Evolutionary conservation across 2,113 vertebrate genomes (phyloP), one percentile per base, ranked within the genome.

Genomic region (Crocuta crocuta): DNA sequence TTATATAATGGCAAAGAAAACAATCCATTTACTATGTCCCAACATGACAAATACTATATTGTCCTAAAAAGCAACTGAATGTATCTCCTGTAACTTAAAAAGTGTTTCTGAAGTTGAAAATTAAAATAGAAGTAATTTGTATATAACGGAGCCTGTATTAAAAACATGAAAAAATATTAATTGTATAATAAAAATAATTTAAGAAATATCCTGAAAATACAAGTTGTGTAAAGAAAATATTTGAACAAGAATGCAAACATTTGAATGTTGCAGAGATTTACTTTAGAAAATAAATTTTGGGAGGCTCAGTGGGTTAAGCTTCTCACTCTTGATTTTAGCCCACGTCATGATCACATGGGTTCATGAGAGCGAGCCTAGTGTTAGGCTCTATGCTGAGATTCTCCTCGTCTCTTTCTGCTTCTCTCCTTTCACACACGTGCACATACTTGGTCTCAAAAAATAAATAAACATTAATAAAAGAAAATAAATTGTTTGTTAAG

Each of bases 71-170:
- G 1, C 21, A 95, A 79, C 70, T 90, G 70, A 55, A 74, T 81
- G 12, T 88, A 43, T 73, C 19, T n/a, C 21, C 2, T 74, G 2
- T 12, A 84, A 50, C 45, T 68, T 91, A 33, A 89, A 89, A 83
- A 90, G 7, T 63, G 0, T 81, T 88, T 92, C 21, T 87, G 48
- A 94, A 39, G 12, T 55, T 65, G 16, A 94, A 89, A 87, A 55
- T 88, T 35, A 74, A 89, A 97, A 55, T n/a, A 95, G 19, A 91
- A 79, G 7, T 63, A n/a, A 26, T 70, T n/a, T 88, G 17, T 88
- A 0, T 61, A 31, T 53, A 58, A 50, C 13, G 23, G 21, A 24
- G 12, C 33, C 15, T 76, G 9, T 6, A 33, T 0, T 87, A 16
- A 16, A 88, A 93, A 61, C 12, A 24, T 66, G 6, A 79, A 35